Evolutionary conservation across 2,113 vertebrate species (phyloP), one percentile per base, ranked within the genome.

Genomic region (Perca flavescens): DNA sequence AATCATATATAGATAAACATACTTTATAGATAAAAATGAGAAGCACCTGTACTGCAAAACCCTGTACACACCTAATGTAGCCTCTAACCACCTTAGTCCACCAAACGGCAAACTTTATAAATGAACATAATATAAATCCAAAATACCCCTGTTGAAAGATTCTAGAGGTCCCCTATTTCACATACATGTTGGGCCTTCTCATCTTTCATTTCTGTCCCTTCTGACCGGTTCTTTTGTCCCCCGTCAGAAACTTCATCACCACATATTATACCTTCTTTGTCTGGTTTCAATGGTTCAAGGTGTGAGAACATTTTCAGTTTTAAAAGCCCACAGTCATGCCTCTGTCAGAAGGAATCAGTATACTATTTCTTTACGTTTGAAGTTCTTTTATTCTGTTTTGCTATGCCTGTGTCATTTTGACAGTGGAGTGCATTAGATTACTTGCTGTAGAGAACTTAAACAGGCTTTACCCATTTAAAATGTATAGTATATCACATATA

Each of bases 211-310:
- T 75, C 68, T 71, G 17, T 76, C 34, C 50, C 47, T 78, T 76
- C 79, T 65, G 62, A 25, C 77, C 65, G 77, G 66, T 75, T 90
- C 89, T 82, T 84, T 92, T 93, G 87, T 94, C 53, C 70, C 14
- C n/a, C 0, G 17, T 74, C 72, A 90, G 90, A 91, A 94, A 94
- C 85, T 53, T 91, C 77, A 92, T 91, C 90, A 88, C 79, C 54
- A 1, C 56, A 74, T 64, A 80, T 87, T 80, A 64, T 80, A 78
- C 69, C 60, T 56, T 67, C 72, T 90, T 90, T 92, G 88, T 92
- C 60, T 76, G 54, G 2, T 76, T 89, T 87, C 76, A 88, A 87
- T 80, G 54, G 83, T 34, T 34, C 34, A 6, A 83, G 36, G 74
- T 92, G 77, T 87, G 90, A 85, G 82, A 89, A 90, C 72, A 83